Conservation (phyloP, 2,797 vertebrate genomes). For the Sebastes baramenuke region DNA sequence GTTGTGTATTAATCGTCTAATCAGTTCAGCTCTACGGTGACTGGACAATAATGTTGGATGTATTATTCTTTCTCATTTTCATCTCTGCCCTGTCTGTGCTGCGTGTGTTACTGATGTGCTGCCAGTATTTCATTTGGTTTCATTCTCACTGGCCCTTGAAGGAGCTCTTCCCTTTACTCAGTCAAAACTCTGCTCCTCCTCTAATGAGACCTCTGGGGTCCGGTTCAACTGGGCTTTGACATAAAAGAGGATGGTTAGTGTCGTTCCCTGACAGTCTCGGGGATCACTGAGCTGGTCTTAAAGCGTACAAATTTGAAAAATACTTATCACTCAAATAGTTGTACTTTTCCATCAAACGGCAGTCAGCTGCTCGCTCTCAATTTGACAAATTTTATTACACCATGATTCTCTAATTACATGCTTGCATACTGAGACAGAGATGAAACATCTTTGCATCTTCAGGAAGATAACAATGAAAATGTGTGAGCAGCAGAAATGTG, state of each 20-base stretch:
- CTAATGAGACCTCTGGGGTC: constrained; percentile 77
- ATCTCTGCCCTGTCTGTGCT: constrained; percentile 1
- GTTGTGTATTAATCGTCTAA: background rate
- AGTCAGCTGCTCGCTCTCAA: constrained; percentile 34
- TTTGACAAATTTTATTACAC: constrained; percentile 24
- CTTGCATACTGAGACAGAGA: constrained; percentile 40
- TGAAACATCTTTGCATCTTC: constrained; percentile 31
- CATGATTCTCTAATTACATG: constrained; percentile 53
- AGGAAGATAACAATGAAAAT: constrained; percentile 51
- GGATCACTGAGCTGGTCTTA: constrained; percentile 25
- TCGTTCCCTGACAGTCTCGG: constrained; percentile 39
- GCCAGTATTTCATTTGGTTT: constrained; percentile 58
- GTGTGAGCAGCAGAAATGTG: constrained; percentile 33
- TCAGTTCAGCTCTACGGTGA: background rate
- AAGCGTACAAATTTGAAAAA: constrained; percentile 26
- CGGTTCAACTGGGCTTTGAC: constrained; percentile 56
- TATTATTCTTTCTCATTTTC: constrained; percentile 5
- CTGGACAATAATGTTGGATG: background rate
- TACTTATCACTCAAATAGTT: constrained; percentile 9
- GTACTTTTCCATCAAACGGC: constrained; percentile 3
- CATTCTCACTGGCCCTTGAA: constrained; percentile 71
- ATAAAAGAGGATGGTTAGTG: constrained; percentile 53
- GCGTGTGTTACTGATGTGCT: constrained; percentile 48
- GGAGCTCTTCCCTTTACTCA: constrained; percentile 56
- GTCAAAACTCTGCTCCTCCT: constrained; percentile 62